These are phyloP conservation scores for Agrotis clavis DNA, from an alignment of 2,888 invertebrate genomes.

Conservation along the genomic window DNA sequence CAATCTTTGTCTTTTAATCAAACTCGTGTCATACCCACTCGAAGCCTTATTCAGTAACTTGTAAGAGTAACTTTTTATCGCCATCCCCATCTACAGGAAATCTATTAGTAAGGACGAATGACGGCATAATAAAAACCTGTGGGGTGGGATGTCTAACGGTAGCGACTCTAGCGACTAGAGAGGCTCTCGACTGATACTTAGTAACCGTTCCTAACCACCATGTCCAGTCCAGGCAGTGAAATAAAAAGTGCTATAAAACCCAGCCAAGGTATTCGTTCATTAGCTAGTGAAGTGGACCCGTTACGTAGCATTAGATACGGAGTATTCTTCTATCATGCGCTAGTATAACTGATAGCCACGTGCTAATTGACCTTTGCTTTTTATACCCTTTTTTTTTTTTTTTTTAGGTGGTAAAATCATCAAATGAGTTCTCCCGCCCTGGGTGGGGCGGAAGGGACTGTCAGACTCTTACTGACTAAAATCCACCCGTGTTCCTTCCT, in stretches of 20 bases:
- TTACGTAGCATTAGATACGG: slow-evolving; percentile 33
- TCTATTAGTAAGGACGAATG: slow-evolving; percentile 55
- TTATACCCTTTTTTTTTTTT: slow-evolving; percentile 21
- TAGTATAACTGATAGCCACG: slow-evolving; percentile 5
- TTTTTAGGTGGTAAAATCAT: no score
- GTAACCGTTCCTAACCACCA: slow-evolving; percentile 74
- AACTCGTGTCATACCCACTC: neutral
- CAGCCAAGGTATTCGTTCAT: slow-evolving; percentile 46
- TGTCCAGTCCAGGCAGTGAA: slow-evolving; percentile 51
- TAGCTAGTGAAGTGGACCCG: slow-evolving; percentile 14
- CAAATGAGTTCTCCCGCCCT: no score
- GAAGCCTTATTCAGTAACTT: neutral
- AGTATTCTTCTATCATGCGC: slow-evolving; percentile 20
- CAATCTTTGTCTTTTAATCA: neutral
- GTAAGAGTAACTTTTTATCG: neutral
- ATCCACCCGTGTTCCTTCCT: no score
- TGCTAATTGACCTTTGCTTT: slow-evolving; percentile 42
- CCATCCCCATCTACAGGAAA: slow-evolving; percentile 12
- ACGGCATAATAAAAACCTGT: slow-evolving; percentile 50
- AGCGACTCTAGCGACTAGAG: slow-evolving; percentile 39
- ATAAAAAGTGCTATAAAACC: slow-evolving; percentile 68
- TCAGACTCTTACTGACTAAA: no score
- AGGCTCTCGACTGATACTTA: slow-evolving; percentile 59
- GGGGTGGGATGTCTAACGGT: slow-evolving; percentile 69
- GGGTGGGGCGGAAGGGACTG: no score